Conservation (phyloP, 2,797 vertebrate species). For the Hirundo rustica region DNA sequence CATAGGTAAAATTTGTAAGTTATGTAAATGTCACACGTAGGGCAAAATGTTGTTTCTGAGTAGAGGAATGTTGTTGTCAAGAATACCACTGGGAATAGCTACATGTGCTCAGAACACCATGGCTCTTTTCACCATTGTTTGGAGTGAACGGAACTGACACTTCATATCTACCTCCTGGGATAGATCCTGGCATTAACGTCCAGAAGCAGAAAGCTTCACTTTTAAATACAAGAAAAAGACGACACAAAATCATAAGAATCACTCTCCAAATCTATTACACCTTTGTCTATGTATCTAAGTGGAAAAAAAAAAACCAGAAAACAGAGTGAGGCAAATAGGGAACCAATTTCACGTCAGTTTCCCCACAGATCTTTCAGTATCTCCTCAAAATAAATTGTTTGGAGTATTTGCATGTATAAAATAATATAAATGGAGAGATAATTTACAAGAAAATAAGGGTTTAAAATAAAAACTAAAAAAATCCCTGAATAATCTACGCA, state of each 20-base stretch:
- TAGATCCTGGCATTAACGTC: neutral
- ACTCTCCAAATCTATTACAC: neutral
- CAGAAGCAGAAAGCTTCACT: neutral
- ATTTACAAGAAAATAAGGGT: neutral
- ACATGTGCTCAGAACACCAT: neutral
- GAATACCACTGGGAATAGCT: neutral
- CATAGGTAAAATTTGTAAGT: neutral
- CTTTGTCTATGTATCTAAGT: neutral
- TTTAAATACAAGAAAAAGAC: neutral
- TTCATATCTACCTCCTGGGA: neutral
- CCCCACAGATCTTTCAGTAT: neutral
- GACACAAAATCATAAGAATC: neutral
- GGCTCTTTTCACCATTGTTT: neutral
- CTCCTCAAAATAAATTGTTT: neutral
- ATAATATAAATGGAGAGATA: neutral
- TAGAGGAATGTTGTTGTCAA: neutral
- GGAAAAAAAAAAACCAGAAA: no score
- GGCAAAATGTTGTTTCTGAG: neutral
- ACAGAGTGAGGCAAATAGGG: neutral
- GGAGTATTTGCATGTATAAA: neutral
- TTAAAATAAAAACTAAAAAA: neutral
- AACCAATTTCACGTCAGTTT: neutral
- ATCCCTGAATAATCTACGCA: fast-evolving
- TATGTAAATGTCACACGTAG: neutral
- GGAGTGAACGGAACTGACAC: neutral